These are phyloP conservation scores for Myanophis thanlyinensis DNA, from an alignment of 2,113 vertebrate genomes.

Conservation along the genomic window DNA sequence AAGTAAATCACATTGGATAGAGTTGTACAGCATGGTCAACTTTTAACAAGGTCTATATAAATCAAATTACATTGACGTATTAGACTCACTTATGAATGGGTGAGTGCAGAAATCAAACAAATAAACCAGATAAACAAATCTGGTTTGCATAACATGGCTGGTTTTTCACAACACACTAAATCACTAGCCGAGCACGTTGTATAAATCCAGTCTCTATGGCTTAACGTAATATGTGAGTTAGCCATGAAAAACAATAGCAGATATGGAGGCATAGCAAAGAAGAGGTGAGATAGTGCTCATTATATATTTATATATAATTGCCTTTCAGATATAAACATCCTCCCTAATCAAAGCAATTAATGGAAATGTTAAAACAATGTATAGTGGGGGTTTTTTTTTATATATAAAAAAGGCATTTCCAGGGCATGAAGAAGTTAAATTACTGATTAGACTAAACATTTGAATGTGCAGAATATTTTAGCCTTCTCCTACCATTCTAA, in stretches of 20 bases:
- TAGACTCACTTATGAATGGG: background rate
- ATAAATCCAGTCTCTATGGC: background rate
- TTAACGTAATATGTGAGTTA: background rate
- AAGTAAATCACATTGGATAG: background rate
- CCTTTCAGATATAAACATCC: background rate
- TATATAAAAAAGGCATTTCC: background rate
- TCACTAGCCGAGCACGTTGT: background rate
- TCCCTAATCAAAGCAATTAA: background rate
- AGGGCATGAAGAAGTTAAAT: background rate
- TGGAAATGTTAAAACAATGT: background rate
- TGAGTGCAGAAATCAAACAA: background rate
- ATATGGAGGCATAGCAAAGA: background rate
- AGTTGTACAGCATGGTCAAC: background rate
- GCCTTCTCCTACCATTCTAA: background rate
- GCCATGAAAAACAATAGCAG: background rate
- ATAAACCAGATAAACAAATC: background rate
- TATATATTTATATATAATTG: background rate
- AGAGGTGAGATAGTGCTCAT: background rate
- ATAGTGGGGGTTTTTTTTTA: too few species aligned
- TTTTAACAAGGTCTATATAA: background rate
- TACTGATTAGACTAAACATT: background rate
- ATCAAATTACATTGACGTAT: background rate
- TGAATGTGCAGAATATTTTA: background rate
- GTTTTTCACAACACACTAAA: background rate
- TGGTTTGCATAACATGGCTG: background rate